Conservation (phyloP, 2,888 invertebrate species). For the Oscheius sp. region DNA sequence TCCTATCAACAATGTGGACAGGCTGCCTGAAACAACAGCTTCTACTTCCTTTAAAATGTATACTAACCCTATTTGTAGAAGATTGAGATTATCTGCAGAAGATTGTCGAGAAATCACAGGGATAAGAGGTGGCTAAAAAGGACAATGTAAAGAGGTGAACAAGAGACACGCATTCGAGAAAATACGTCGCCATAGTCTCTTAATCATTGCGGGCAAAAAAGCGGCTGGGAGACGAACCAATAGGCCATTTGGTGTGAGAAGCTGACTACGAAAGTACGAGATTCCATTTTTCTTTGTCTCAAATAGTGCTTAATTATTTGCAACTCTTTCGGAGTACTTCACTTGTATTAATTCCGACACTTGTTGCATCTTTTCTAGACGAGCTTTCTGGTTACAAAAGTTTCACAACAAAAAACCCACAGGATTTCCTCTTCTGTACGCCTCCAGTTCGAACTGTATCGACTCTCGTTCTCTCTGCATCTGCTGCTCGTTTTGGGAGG, state of each 20-base stretch:
- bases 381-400: too few relatives aligned
- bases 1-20: background rate
- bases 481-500: constrained; percentile 42
- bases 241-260: background rate
- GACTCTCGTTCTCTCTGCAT: constrained; percentile 35
- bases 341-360: too few relatives aligned
- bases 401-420: constrained; percentile 7
- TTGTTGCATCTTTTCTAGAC: too few relatives aligned
- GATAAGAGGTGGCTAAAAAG: constrained; percentile 7
- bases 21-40: background rate
- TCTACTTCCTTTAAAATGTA: background rate
- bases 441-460: constrained; percentile 16
- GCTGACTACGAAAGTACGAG: background rate
- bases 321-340: too few relatives aligned
- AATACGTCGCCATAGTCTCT: background rate
- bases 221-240: background rate
- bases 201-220: background rate
- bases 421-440: background rate
- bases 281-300: background rate
- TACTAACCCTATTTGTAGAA: constrained; percentile 13
- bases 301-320: too few relatives aligned
- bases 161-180: background rate
- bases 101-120: constrained; percentile 5
- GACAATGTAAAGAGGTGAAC: background rate
- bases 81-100: background rate